phyloP scores from a whole-genome alignment of 2,113 vertebrate species.

The Cyprinus carpio region DNA sequence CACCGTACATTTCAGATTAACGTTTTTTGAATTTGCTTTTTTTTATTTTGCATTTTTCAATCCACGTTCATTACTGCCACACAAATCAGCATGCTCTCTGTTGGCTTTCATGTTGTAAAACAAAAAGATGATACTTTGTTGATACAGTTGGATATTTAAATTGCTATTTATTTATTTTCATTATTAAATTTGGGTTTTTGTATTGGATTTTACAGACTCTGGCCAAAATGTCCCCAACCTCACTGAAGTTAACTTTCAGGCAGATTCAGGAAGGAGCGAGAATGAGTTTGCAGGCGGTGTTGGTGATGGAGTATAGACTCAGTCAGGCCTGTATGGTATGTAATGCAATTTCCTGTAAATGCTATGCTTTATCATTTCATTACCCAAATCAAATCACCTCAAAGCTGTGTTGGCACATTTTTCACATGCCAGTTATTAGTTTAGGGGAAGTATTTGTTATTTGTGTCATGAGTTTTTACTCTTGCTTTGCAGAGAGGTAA shows the following conservation, averaged over 20 bases:
- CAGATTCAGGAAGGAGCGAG: slow-evolving; percentile 83
- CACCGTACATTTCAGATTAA: too few relatives aligned
- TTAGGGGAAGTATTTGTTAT: slow-evolving; percentile 10
- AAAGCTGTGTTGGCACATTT: not conserved
- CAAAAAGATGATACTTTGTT: not conserved
- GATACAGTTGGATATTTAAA: not conserved
- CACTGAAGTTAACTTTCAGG: slow-evolving; percentile 87
- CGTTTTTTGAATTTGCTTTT: too few relatives aligned
- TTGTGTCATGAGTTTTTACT: slow-evolving; percentile 16
- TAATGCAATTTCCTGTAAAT: not conserved
- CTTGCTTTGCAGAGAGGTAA: slow-evolving; percentile 80
- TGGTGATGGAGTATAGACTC: slow-evolving; percentile 91
- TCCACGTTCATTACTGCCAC: too few relatives aligned
- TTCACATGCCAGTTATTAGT: not conserved
- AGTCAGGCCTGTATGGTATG: slow-evolving; percentile 92
- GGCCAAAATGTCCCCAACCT: slow-evolving; percentile 91
- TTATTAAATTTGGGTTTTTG: not conserved
- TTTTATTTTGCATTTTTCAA: too few relatives aligned
- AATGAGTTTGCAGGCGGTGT: slow-evolving; percentile 83
- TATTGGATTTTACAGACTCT: slow-evolving; percentile 73
- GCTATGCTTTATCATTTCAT: not conserved
- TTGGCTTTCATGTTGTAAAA: not conserved
- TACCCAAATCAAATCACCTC: not conserved
- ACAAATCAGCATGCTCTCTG: too few relatives aligned
- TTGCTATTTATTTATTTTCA: too few relatives aligned